Percentiles rank a stretch among this genome's conserved stretches.
Evolutionary conservation across 2,888 invertebrate species (phyloP).

Genomic region (Sarcophaga subvicina): DNA sequence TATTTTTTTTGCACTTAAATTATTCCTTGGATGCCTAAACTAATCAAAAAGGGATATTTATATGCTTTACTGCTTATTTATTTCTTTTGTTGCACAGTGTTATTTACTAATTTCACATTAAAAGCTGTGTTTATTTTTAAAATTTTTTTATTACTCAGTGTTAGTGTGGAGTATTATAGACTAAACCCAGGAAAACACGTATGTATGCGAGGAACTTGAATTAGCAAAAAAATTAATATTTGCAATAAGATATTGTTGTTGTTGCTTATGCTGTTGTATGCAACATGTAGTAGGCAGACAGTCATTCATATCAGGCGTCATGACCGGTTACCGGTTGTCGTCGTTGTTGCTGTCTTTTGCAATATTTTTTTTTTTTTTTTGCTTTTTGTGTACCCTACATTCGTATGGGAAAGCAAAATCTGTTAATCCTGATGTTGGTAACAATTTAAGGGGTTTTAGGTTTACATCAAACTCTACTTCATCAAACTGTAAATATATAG

Average conservation of each 20-base stretch:
- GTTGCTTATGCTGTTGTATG: slow-evolving; percentile 4
- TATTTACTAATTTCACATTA: too few species aligned
- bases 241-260: not conserved
- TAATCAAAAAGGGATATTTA: too few species aligned
- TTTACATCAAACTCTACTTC: too few species aligned
- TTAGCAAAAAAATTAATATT: not conserved
- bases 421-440: too few species aligned
- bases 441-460: too few species aligned
- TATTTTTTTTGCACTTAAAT: too few species aligned
- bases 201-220: not conserved
- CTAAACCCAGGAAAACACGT: not conserved
- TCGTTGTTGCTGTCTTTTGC: not conserved
- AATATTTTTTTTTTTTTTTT: slow-evolving; percentile 9
- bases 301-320: slow-evolving; percentile 25
- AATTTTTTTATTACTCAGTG: too few species aligned
- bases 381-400: not conserved
- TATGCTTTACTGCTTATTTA: not conserved
- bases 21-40: too few species aligned
- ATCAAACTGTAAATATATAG: too few species aligned
- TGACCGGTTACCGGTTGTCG: slow-evolving; percentile 41
- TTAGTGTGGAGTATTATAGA: not conserved
- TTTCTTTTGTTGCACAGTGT: too few species aligned
- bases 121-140: too few species aligned
- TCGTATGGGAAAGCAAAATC: too few species aligned
- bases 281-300: slow-evolving; percentile 5